These are phyloP conservation scores for Pangasius larnaudii DNA, from an alignment of 2,797 vertebrate species.

Conservation along the genomic window DNA sequence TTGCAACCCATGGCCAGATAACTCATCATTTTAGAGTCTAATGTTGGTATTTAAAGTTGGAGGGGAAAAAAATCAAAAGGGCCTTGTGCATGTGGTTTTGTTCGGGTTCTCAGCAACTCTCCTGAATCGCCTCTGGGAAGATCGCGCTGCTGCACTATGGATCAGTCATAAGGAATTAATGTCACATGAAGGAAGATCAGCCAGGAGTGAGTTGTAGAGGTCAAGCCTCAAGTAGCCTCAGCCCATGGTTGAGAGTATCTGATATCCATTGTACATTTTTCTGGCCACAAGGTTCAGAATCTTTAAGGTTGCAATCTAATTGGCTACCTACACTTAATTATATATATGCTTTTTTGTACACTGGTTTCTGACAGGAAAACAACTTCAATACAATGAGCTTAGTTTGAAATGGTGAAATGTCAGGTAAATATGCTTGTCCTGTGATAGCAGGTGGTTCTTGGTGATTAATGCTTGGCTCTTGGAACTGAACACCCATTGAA, in stretches of 20 bases:
- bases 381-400: not conserved
- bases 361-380: not conserved
- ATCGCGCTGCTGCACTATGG: not conserved
- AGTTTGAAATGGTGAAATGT: not conserved
- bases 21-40: not conserved
- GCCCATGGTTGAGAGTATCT: not conserved
- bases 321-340: not conserved
- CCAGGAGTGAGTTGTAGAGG: not conserved
- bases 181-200: not conserved
- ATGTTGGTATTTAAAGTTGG: not conserved
- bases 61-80: not conserved
- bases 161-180: constrained; percentile 17
- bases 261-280: not conserved
- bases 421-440: not conserved
- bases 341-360: not conserved
- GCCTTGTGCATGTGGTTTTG: not conserved
- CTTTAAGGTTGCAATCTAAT: not conserved
- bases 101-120: not conserved
- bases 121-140: not conserved
- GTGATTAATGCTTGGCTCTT: not conserved
- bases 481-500: not conserved
- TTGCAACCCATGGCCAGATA: not conserved
- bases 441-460: not conserved
- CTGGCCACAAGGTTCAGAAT: not conserved
- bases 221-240: not conserved